These are phyloP conservation scores for Pocillopora meandrina DNA, from an alignment of 92 coral and sea anemone species.

Conservation along the genomic window DNA sequence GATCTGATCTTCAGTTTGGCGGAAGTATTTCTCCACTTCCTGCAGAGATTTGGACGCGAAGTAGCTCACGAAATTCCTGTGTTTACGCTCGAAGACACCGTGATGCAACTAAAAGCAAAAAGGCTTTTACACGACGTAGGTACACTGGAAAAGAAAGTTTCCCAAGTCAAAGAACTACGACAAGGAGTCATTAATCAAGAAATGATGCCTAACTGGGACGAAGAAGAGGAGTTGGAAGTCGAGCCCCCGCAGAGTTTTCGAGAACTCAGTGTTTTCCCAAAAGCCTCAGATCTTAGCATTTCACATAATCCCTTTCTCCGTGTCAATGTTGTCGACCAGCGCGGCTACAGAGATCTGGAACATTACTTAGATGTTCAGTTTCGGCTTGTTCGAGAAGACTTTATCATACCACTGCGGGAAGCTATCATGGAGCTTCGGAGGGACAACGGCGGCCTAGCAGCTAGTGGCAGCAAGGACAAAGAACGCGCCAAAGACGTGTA, in stretches of 20 bases:
- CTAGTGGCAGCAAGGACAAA: background rate
- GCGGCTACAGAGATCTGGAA: slow-evolving; percentile 56
- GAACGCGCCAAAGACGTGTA: slow-evolving; percentile 8
- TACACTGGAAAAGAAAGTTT: slow-evolving; percentile 35
- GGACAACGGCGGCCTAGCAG: slow-evolving; percentile 27
- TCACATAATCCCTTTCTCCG: slow-evolving; percentile 72
- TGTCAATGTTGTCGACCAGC: slow-evolving; percentile 57
- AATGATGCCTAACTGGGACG: background rate
- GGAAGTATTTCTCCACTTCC: slow-evolving; percentile 20
- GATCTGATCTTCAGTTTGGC: slow-evolving; percentile 14
- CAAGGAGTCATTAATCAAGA: slow-evolving; percentile 30
- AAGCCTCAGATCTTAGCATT: slow-evolving; percentile 59
- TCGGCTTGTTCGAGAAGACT: slow-evolving; percentile 88
- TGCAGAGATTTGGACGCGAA: slow-evolving; percentile 27
- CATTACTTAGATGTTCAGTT: slow-evolving; percentile 94
- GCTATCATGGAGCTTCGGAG: slow-evolving; percentile 54
- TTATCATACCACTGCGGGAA: slow-evolving; percentile 67
- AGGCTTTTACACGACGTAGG: slow-evolving; percentile 11
- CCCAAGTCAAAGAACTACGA: slow-evolving; percentile 27
- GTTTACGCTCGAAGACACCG: too few relatives aligned
- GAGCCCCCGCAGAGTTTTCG: slow-evolving; percentile 80
- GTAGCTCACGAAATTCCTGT: slow-evolving; percentile 55
- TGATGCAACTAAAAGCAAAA: background rate
- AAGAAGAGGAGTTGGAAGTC: background rate
- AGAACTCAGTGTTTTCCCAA: slow-evolving; percentile 66